Conservation (phyloP, 2,888 invertebrate species). For the Tinea trinotella region DNA sequence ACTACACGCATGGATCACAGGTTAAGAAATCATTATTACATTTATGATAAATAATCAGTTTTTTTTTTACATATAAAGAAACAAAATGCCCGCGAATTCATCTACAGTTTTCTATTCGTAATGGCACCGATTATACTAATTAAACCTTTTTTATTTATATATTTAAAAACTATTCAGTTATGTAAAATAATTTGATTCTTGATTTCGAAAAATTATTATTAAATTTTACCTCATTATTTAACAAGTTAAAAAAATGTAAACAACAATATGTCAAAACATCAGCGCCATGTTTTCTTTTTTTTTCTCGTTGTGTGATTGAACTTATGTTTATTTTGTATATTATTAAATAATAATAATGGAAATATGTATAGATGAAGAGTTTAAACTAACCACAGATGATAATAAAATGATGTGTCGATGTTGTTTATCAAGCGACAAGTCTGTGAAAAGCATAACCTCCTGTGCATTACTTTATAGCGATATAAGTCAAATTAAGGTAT, state of each 20-base stretch:
- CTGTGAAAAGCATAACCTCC: constrained; percentile 30
- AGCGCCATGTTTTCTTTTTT: not conserved
- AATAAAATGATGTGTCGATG: constrained; percentile 41
- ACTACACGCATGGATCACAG: no score
- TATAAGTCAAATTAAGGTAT: constrained; percentile 45
- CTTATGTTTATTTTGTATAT: not conserved
- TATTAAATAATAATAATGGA: not conserved
- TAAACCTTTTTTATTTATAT: no score
- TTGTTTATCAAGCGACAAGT: constrained; percentile 43
- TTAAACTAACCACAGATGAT: not conserved
- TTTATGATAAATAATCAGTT: no score
- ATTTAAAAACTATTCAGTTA: no score
- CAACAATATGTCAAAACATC: not conserved
- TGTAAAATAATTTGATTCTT: no score
- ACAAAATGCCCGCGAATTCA: no score
- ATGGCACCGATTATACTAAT: no score
- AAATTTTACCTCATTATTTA: no score
- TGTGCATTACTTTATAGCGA: constrained; percentile 34
- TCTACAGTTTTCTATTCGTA: no score
- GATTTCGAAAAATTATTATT: no score
- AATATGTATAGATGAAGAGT: not conserved
- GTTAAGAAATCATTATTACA: no score
- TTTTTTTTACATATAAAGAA: no score
- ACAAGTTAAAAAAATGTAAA: not conserved
- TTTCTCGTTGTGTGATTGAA: not conserved